phyloP scores from a whole-genome alignment of 1,140 invertebrate species.

The Drosophila persimilis region DNA sequence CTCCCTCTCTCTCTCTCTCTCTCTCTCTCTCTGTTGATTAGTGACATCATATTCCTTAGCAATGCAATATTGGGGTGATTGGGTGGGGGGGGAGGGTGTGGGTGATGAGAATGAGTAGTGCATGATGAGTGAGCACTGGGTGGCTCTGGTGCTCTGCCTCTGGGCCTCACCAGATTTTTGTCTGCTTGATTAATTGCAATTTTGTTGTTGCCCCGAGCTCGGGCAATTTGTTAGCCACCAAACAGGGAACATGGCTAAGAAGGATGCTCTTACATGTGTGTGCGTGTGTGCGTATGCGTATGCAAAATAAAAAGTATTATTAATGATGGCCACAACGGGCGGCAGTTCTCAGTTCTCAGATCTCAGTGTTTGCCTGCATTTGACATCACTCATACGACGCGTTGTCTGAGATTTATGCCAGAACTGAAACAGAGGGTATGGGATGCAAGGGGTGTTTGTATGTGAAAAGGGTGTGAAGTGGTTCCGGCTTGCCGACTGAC shows the following conservation, averaged over 20 bases:
- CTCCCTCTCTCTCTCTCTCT: neutral
- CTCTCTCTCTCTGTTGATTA: constrained; percentile 29
- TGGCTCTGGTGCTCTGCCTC: neutral
- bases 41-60: constrained; percentile 20
- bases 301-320: constrained; percentile 75
- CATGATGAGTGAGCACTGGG: neutral
- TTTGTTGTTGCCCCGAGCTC: constrained; percentile 22
- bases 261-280: constrained; percentile 4
- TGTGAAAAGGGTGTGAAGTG: constrained; percentile 7
- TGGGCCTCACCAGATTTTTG: constrained; percentile 62
- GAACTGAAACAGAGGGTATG: neutral
- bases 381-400: constrained; percentile 75
- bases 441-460: neutral
- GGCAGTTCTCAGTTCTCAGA: constrained; percentile 40
- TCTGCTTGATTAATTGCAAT: constrained; percentile 76
- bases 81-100: no score
- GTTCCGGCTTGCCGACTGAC: constrained; percentile 13
- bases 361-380: constrained; percentile 51
- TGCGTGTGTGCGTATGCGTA: constrained; percentile 2
- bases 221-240: constrained; percentile 53
- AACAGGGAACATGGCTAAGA: neutral
- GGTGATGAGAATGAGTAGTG: neutral
- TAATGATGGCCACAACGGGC: constrained; percentile 60
- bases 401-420: constrained; percentile 72
- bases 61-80: no score